These are phyloP conservation scores for Phymatocera aterrima DNA, from an alignment of 2,888 invertebrate species.

Conservation along the genomic window DNA sequence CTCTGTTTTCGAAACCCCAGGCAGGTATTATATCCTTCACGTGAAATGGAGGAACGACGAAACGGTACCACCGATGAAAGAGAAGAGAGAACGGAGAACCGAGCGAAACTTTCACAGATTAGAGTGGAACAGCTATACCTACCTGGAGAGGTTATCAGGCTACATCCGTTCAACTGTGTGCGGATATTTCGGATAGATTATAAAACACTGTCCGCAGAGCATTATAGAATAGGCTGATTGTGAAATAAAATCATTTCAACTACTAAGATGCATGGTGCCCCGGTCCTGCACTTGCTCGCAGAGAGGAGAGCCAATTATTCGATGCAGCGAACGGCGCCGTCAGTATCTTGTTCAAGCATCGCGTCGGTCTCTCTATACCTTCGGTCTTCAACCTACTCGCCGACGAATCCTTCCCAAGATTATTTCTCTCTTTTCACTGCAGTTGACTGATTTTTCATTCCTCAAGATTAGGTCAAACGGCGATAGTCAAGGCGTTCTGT, in stretches of 20 bases:
- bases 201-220: background rate
- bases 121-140: background rate
- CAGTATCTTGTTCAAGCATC: conserved; percentile 31
- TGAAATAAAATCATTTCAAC: background rate
- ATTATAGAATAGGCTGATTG: background rate
- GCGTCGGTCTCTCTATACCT: conserved; percentile 17
- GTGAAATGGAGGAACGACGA: conserved; percentile 11
- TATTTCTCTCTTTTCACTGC: background rate
- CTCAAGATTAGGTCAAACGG: too few species aligned
- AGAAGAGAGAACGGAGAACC: background rate
- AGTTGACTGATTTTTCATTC: too few species aligned
- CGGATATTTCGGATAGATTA: background rate
- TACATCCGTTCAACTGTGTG: too few species aligned
- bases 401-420: background rate
- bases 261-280: background rate
- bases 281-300: conserved; percentile 70
- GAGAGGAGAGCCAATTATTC: conserved; percentile 74
- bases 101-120: conserved; percentile 1
- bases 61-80: background rate
- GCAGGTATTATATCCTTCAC: conserved; percentile 1
- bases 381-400: conserved; percentile 6
- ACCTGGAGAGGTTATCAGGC: too few species aligned
- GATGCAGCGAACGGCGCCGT: conserved; percentile 69
- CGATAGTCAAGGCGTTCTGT: too few species aligned
- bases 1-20: conserved; percentile 56